Base-by-base conservation (phyloP, 2,888 invertebrate species). In the Lacanobia wlatinum region DNA sequence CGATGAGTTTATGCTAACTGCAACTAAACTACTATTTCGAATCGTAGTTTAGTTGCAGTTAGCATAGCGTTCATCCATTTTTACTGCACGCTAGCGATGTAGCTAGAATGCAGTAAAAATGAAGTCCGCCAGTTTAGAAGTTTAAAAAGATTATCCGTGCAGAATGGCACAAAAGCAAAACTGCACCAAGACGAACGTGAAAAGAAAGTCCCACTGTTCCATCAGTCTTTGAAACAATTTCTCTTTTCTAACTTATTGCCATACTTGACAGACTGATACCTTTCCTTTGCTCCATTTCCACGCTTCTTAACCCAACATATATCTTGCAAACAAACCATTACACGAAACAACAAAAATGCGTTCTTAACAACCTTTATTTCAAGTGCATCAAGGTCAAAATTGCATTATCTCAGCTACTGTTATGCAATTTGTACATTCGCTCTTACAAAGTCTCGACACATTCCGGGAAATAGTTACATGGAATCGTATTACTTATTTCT, bases 201-300 rank as follows among this genome's bases (percentile, higher is more conserved):
- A 21, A 18, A 40, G 40, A 74, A 78, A 78, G 28, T 40, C 18
- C 14, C 7, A n/a, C 14, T n/a, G 16, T 28, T 59, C 59, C 12
- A 48, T 71, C 46, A 53, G 28, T 78, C 78, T 62, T 63, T 38
- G n/a, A 74, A 38, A 74, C 21, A 71, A 48, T 71, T 74, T 71
- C 71, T 78, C 71, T 71, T 55, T 59, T 59, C 59, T 28, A 48
- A 74, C n/a, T 53, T 59, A 59, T 71, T 71, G 59, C 72, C 40
- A 40, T 2, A 48, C 38, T 59, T 48, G 38, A 12, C 18, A 53
- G 28, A 48, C 21, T 34, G 79, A 53, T 66, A 53, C 52, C 52
- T 76, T 75, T 80, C 76, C 58, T 67, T 58, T 80, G 43, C 48
- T 58, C 80, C 69, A 80, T 70, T 63, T 73, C 59, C 38, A 76